A percentile compares a stretch with the other conserved stretches of the same genome.
Conservation (phyloP, 2,113 vertebrate species). For the Mionectes macconnelli region DNA sequence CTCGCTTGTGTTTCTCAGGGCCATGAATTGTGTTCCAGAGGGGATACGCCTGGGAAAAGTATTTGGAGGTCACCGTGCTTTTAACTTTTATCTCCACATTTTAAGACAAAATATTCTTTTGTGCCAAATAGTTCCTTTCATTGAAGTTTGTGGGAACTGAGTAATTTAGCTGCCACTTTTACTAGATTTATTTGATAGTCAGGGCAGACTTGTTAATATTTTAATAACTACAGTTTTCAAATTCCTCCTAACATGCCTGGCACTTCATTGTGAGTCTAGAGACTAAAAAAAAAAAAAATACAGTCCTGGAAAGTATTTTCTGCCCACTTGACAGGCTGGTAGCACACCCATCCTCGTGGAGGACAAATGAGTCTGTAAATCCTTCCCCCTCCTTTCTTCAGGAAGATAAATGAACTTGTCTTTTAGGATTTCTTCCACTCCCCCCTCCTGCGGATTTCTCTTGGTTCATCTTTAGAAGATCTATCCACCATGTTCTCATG, state of each 20-base stretch:
- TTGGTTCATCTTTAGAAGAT: not conserved
- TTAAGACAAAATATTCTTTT: not conserved
- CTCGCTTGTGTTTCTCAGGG: not conserved
- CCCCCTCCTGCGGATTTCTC: accelerated
- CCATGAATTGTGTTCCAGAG: not conserved
- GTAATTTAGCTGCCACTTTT: not conserved
- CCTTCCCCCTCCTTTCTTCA: not conserved
- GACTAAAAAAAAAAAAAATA: not conserved
- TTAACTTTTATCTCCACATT: not conserved
- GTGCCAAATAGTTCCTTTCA: not conserved
- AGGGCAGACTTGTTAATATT: not conserved
- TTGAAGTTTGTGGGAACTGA: not conserved
- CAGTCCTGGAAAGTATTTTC: not conserved
- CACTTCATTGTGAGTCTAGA: not conserved
- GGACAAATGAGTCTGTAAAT: not conserved
- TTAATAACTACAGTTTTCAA: not conserved
- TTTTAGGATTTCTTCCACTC: not conserved
- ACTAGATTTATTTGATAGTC: not conserved
- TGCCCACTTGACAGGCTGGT: not conserved
- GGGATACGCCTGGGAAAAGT: not conserved
- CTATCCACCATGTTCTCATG: not conserved
- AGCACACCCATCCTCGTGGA: not conserved
- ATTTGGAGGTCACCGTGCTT: not conserved
- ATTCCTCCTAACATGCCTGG: not conserved
- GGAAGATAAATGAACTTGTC: not conserved